These are phyloP conservation scores for Bellardia pandia DNA, from an alignment of 2,888 invertebrate genomes.

Conservation along the genomic window DNA sequence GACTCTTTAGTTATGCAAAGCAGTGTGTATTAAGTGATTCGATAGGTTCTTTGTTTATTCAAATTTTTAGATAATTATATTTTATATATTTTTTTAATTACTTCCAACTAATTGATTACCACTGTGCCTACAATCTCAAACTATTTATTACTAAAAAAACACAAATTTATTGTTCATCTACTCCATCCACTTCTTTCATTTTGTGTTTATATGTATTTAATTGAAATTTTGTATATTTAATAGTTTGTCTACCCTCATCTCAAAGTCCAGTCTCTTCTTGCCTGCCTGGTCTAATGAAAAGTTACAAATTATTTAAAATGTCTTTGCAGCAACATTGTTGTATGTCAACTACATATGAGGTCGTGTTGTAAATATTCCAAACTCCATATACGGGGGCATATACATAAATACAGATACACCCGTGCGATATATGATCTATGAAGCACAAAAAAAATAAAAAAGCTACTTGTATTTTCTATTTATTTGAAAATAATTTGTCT, in stretches of 20 bases:
- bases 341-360: conserved; percentile 64
- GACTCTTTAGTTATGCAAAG: too few relatives aligned
- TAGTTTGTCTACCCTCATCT: conserved; percentile 45
- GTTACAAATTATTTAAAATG: conserved; percentile 32
- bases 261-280: neutral
- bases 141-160: neutral
- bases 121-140: neutral
- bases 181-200: neutral
- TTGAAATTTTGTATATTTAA: conserved; percentile 42
- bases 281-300: conserved; percentile 5
- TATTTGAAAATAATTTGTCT: conserved; percentile 62
- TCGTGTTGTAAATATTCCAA: conserved; percentile 35
- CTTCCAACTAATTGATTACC: neutral
- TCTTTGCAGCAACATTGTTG: conserved; percentile 32
- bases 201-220: conserved; percentile 1
- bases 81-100: neutral
- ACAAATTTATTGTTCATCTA: neutral
- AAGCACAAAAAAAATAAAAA: conserved; percentile 1
- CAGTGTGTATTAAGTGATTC: too few relatives aligned
- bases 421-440: neutral
- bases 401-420: neutral
- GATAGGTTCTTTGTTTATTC: too few relatives aligned
- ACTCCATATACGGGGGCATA: conserved; percentile 24
- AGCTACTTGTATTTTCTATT: conserved; percentile 61
- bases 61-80: too few relatives aligned